Conservation (phyloP, 2,797 vertebrate species). For the Pteropus rufus region DNA sequence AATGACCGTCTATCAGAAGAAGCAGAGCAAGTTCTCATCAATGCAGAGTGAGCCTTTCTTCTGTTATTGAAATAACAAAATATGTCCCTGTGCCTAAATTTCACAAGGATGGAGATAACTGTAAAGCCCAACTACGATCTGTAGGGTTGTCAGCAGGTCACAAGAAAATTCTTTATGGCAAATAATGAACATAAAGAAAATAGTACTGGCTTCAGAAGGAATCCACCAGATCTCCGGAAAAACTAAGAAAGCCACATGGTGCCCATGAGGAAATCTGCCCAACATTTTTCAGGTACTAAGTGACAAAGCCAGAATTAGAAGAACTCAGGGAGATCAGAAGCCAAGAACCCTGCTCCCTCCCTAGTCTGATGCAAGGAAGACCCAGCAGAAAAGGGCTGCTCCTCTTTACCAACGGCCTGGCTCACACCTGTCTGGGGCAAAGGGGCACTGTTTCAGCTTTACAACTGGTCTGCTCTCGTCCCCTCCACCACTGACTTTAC, state of each 20-base stretch:
- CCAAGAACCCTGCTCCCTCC: not conserved
- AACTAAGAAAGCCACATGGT: not conserved
- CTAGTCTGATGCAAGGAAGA: not conserved
- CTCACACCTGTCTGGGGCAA: not conserved
- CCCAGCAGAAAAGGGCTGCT: rapidly evolving
- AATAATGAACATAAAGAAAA: not conserved
- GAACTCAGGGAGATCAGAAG: not conserved
- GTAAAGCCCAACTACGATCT: not conserved
- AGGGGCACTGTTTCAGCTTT: not conserved
- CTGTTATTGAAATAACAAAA: not conserved
- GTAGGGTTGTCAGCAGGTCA: not conserved
- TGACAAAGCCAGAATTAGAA: not conserved
- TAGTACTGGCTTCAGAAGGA: not conserved
- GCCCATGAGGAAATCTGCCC: not conserved
- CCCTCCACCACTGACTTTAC: not conserved
- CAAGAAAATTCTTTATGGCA: not conserved
- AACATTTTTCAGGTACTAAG: not conserved
- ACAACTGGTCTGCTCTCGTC: not conserved
- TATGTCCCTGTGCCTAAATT: not conserved
- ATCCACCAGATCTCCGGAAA: not conserved
- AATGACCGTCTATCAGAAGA: not conserved
- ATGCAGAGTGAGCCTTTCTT: not conserved
- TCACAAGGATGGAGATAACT: not conserved
- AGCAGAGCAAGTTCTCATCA: not conserved
- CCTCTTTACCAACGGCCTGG: not conserved